phyloP scores from a whole-genome alignment of 2,113 vertebrate genomes.

The Panurus biarmicus region DNA sequence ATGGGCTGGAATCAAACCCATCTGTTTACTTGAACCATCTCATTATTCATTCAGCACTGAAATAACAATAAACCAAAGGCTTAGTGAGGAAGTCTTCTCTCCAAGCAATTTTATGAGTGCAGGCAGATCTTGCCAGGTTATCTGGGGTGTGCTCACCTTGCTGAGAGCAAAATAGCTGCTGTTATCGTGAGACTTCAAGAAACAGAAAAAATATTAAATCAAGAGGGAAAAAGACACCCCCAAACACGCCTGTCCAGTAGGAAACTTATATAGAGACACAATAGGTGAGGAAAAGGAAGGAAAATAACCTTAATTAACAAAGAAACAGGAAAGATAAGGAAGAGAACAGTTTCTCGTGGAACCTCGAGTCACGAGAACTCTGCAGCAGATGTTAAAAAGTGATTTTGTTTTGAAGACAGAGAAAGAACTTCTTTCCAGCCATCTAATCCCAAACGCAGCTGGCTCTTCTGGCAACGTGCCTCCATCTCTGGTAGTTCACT shows the following conservation, averaged over 20 bases:
- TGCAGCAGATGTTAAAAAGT: slow-evolving; percentile 48
- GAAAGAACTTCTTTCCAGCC: slow-evolving; percentile 55
- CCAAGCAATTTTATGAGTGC: neutral
- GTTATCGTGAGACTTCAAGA: neutral
- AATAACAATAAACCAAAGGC: slow-evolving; percentile 40
- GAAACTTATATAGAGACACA: neutral
- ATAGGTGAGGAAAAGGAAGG: neutral
- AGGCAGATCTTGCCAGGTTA: slow-evolving; percentile 7
- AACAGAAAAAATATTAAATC: neutral
- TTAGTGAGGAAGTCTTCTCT: slow-evolving; percentile 13
- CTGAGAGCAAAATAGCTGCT: neutral
- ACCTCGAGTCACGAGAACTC: neutral
- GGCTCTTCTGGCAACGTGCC: slow-evolving; percentile 48
- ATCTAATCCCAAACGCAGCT: slow-evolving; percentile 57
- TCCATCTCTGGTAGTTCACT: slow-evolving; percentile 50
- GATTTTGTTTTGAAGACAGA: slow-evolving; percentile 38
- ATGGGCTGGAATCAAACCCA: slow-evolving; percentile 30
- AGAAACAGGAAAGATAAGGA: slow-evolving; percentile 2
- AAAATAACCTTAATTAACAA: slow-evolving; percentile 13
- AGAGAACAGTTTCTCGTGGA: neutral
- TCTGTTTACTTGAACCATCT: slow-evolving; percentile 42
- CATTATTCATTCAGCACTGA: slow-evolving; percentile 42
- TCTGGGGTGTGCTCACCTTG: slow-evolving; percentile 27
- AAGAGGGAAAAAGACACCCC: neutral
- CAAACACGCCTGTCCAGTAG: neutral